phyloP scores from a whole-genome alignment of 2,797 vertebrate genomes.

The Lepidocolaptes lacrymiger region DNA sequence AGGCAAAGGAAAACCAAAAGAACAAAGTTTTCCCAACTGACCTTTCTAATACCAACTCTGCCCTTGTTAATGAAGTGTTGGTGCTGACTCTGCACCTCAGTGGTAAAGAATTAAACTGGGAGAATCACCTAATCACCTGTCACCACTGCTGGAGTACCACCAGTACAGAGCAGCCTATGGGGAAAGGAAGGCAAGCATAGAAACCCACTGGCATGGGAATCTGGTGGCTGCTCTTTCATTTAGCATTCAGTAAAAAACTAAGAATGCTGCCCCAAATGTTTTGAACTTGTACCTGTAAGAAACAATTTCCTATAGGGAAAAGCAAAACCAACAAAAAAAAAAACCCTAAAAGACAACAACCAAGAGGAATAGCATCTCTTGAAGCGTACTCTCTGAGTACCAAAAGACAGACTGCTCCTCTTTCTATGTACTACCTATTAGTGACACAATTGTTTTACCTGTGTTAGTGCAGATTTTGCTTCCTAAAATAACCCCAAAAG shows the following conservation, averaged over 20 bases:
- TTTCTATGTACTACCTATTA: background rate
- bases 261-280: background rate
- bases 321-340: background rate
- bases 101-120: conserved; percentile 6
- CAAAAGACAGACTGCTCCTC: background rate
- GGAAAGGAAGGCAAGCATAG: background rate
- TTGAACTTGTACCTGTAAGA: background rate
- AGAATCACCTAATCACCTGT: conserved; percentile 49
- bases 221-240: background rate
- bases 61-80: conserved; percentile 52
- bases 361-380: background rate
- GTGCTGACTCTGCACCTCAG: conserved; percentile 21
- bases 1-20: conserved; percentile 47
- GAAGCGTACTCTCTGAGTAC: background rate
- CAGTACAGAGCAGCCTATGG: conserved; percentile 24
- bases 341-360: background rate
- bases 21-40: conserved; percentile 54
- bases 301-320: background rate
- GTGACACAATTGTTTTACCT: background rate
- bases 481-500: background rate
- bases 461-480: background rate
- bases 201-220: background rate
- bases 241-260: background rate
- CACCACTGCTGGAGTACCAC: conserved; percentile 52
- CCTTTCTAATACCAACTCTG: conserved; percentile 69